Evolutionary conservation across 2,888 invertebrate genomes (phyloP), one percentile per base, ranked within the genome.

Genomic region (Ochlodes sylvanus): DNA sequence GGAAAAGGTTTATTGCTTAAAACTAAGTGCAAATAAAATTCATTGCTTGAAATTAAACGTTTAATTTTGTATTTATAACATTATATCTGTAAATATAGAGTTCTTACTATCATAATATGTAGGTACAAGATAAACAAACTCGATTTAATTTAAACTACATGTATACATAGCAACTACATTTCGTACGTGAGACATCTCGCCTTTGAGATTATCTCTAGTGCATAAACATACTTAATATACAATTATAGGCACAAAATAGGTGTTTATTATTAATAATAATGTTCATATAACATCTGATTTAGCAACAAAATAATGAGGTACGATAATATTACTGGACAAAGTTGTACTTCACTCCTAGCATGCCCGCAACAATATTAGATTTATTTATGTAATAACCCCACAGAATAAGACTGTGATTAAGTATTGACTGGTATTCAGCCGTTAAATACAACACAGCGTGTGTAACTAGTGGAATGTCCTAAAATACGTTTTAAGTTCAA

Each of bases 71-170:
- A 90, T 90, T 88, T 88, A 84, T 93, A 94, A 93, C 93, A 93
- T 93, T 92, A 92, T 93, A 92, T 92, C 82, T 93, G 92, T 93
- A 93, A 93, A 93, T 93, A 93, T 90, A 92, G 88, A 89, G 89
- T 91, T 92, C 88, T 89, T 92, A 92, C 79, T 86, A 84, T 87
- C 50, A 83, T 89, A 27, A 27, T 27, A 87, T 87, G 83, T 85
- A 87, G 82, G 82, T 87, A 88, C 85, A 87, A 88, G 88, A 88
- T 89, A 88, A 89, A 88, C 89, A 87, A 89, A 89, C 91, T 87
- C 87, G 84, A 84, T 87, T 85, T 89, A 87, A 83, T 86, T 86
- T 85, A 87, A 75, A 82, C 86, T 87, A 79, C 69, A 74, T 84
- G 80, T 81, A 83, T 81, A 86, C 78, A 85, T 87, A 89, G 77